Evolutionary conservation across 2,113 vertebrate genomes (phyloP).

Genomic region (Stomatorhinus ivindoensis): DNA sequence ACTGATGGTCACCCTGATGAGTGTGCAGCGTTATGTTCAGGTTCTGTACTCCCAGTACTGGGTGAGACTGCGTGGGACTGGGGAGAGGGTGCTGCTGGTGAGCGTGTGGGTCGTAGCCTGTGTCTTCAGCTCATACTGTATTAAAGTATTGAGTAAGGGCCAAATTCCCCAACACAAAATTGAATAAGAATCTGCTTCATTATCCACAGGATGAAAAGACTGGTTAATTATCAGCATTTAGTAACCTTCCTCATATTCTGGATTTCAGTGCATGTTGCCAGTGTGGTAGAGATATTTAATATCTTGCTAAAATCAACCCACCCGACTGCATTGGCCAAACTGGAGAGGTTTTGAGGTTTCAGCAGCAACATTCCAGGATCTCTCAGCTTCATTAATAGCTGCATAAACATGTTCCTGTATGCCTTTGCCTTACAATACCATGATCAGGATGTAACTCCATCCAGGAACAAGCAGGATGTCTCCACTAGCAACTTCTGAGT

Average conservation of each 20-base stretch:
- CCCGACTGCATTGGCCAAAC: background rate
- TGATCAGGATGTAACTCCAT: too few relatives aligned
- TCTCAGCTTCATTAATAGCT: background rate
- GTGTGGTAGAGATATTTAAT: conserved; percentile 36
- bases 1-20: conserved; percentile 49
- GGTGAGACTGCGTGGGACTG: conserved; percentile 27
- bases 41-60: conserved; percentile 41
- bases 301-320: conserved; percentile 26
- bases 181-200: conserved; percentile 36
- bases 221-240: conserved; percentile 43
- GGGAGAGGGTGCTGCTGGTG: too few relatives aligned
- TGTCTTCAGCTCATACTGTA: too few relatives aligned
- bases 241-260: conserved; percentile 51
- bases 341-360: background rate
- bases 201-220: conserved; percentile 12
- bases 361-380: background rate
- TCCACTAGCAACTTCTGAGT: too few relatives aligned
- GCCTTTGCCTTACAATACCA: too few relatives aligned
- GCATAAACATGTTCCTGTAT: background rate
- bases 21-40: conserved; percentile 30
- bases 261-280: conserved; percentile 45
- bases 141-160: too few relatives aligned
- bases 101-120: too few relatives aligned
- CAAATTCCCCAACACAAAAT: conserved; percentile 21
- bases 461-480: too few relatives aligned